Percentiles rank a stretch among this genome's conserved stretches.
These are phyloP conservation scores for Trachythela sp. DNA, from an alignment of 64 coral and sea anemone genomes.

Conservation along the genomic window DNA sequence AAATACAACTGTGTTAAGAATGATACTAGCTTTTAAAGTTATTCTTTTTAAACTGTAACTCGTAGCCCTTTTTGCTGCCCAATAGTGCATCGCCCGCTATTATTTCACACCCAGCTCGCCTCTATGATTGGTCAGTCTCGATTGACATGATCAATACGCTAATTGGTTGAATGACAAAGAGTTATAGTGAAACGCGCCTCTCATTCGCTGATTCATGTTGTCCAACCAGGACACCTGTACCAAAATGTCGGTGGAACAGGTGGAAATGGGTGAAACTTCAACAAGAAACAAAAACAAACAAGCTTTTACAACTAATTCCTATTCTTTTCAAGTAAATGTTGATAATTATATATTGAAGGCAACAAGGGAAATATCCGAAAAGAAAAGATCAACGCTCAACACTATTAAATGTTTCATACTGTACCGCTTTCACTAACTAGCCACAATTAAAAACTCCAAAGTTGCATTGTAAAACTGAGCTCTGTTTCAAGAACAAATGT, in stretches of 20 bases:
- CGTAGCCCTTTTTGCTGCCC: constrained; percentile 15
- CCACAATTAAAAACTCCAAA: background rate
- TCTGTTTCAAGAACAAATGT: background rate
- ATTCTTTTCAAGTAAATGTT: constrained; percentile 33
- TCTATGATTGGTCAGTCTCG: background rate
- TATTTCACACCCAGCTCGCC: background rate
- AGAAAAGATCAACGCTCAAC: background rate
- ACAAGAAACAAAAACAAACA: constrained; percentile 25
- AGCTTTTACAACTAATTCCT: constrained; percentile 23
- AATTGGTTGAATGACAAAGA: constrained; percentile 20
- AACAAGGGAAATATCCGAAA: constrained; percentile 3
- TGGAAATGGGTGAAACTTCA: constrained; percentile 27
- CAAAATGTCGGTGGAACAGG: constrained; percentile 16
- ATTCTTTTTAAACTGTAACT: constrained; percentile 23
- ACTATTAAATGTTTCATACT: background rate
- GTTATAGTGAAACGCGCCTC: background rate
- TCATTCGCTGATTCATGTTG: background rate
- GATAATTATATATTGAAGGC: constrained; percentile 15
- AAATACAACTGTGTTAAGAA: constrained; percentile 7
- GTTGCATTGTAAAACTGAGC: background rate
- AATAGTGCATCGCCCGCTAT: constrained; percentile 26
- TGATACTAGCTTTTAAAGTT: constrained; percentile 17
- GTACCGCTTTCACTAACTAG: background rate
- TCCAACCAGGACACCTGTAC: constrained; percentile 25
- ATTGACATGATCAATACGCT: constrained; percentile 23